Evolutionary conservation across 2,888 invertebrate species (phyloP).

Genomic region (Zygogramma bicolorata): DNA sequence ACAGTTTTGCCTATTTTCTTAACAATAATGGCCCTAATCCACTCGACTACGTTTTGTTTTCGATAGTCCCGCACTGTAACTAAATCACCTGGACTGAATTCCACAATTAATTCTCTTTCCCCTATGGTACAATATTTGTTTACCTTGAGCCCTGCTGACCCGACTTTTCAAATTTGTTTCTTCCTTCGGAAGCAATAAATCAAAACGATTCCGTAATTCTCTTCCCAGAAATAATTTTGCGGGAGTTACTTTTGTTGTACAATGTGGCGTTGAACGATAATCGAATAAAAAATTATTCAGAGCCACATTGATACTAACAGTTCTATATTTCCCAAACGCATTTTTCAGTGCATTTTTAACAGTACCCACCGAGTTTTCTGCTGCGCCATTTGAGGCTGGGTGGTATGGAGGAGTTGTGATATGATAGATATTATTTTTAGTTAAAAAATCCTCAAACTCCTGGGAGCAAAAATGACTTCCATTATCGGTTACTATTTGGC

Average conservation of each 20-base stretch:
- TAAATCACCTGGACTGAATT: background rate
- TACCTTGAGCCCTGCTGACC: background rate
- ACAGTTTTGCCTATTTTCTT: background rate
- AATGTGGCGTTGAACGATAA: conserved; percentile 30
- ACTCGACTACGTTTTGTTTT: background rate
- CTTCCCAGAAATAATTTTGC: background rate
- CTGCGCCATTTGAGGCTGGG: background rate
- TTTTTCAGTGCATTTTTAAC: background rate
- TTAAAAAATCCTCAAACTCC: background rate
- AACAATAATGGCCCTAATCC: background rate
- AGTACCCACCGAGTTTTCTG: background rate
- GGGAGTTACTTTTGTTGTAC: background rate
- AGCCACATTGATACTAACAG: conserved; percentile 30
- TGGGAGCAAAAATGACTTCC: background rate
- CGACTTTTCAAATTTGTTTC: background rate
- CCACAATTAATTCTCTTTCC: background rate
- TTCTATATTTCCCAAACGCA: background rate
- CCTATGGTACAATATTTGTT: background rate
- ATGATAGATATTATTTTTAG: background rate
- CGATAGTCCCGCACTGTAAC: background rate
- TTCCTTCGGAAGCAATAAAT: background rate
- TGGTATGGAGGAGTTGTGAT: background rate
- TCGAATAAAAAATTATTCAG: conserved; percentile 24
- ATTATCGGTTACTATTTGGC: background rate
- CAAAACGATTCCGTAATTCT: background rate